phyloP scores from a whole-genome alignment of 2,113 vertebrate species.

The Porphyrio hochstetteri region DNA sequence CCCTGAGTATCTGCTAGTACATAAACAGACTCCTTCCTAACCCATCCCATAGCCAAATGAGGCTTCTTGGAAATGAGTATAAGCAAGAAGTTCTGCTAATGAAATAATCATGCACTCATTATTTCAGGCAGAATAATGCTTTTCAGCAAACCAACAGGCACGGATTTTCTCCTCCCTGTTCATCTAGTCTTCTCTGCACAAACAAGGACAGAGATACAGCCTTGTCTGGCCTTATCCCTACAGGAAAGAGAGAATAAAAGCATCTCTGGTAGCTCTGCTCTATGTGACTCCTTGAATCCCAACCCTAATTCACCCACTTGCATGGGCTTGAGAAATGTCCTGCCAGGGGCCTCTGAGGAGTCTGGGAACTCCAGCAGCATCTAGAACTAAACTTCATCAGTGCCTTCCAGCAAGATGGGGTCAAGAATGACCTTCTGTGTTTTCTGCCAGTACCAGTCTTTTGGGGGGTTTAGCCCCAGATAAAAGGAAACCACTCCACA shows the following conservation, averaged over 20 bases:
- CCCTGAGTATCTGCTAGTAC: neutral
- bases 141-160: neutral
- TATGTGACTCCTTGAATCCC: neutral
- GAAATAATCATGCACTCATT: neutral
- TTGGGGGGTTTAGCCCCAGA: neutral
- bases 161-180: neutral
- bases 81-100: neutral
- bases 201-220: neutral
- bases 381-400: no score
- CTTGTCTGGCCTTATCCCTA: neutral
- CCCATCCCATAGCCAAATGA: neutral
- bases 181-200: neutral
- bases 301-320: neutral
- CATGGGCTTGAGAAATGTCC: neutral
- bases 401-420: neutral
- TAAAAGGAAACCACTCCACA: neutral
- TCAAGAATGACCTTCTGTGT: neutral
- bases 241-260: neutral
- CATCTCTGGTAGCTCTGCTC: neutral
- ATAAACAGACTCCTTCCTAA: neutral
- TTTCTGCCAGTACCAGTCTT: neutral
- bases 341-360: neutral
- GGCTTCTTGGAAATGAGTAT: neutral
- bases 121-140: neutral
- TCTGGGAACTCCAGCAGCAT: neutral